A percentile compares a stretch with the other conserved stretches of the same genome.
phyloP scores from a whole-genome alignment of 2,797 vertebrate genomes.

The Serranus cabrilla region DNA sequence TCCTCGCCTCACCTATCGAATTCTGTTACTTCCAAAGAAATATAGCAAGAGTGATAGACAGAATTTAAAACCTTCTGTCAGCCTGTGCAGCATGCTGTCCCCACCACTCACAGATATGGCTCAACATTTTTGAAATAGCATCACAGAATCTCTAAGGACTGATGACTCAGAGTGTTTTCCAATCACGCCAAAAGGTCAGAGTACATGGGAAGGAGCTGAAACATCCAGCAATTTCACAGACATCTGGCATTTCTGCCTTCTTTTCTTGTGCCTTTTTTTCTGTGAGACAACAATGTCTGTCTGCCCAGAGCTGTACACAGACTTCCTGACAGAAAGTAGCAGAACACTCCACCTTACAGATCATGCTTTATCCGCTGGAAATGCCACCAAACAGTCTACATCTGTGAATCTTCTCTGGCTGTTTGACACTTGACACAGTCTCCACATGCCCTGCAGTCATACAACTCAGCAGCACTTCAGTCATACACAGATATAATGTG shows the following conservation, averaged over 20 bases:
- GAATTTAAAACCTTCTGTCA: neutral
- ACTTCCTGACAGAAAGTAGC: constrained; percentile 30
- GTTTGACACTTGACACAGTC: constrained; percentile 52
- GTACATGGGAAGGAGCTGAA: constrained; percentile 45
- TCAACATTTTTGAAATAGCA: constrained; percentile 47
- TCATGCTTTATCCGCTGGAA: constrained; percentile 47
- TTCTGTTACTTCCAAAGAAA: constrained; percentile 21
- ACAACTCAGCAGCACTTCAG: constrained; percentile 41
- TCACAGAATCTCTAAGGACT: constrained; percentile 31
- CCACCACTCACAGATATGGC: neutral
- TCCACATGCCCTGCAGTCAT: constrained; percentile 50
- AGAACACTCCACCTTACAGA: constrained; percentile 34
- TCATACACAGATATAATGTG: constrained; percentile 70
- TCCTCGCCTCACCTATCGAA: constrained; percentile 50
- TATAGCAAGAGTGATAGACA: constrained; percentile 6
- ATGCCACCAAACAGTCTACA: constrained; percentile 54
- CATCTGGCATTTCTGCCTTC: constrained; percentile 24
- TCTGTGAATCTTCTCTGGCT: constrained; percentile 45
- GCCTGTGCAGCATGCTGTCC: neutral
- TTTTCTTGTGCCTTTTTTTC: constrained; percentile 4
- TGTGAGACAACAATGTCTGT: constrained; percentile 17
- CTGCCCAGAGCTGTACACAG: constrained; percentile 27
- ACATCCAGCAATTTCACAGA: constrained; percentile 41
- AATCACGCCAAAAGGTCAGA: constrained; percentile 59
- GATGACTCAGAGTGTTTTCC: constrained; percentile 53